phyloP scores from a whole-genome alignment of 2,797 vertebrate genomes.

The Malurus leucopterus region DNA sequence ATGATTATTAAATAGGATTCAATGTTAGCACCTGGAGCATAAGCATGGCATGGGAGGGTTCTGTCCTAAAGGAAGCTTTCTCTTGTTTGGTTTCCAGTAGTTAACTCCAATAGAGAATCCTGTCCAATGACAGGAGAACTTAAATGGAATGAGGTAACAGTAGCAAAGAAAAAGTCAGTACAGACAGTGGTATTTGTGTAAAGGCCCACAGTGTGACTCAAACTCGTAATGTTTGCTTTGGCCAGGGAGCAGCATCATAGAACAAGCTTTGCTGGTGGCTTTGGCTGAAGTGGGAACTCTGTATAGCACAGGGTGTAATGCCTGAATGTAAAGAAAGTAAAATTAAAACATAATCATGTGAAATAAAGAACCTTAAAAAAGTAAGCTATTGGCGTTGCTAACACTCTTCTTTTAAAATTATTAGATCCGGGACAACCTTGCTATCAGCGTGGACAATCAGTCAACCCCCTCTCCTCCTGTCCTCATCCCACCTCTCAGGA shows the following conservation, averaged over 20 bases:
- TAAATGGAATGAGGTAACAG: neutral
- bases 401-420: neutral
- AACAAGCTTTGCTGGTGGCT: neutral
- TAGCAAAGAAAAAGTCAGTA: neutral
- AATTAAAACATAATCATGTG: neutral
- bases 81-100: neutral
- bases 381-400: neutral
- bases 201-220: neutral
- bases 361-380: neutral
- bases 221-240: neutral
- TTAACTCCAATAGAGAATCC: neutral
- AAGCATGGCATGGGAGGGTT: neutral
- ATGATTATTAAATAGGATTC: neutral
- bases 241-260: neutral
- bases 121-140: neutral
- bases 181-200: neutral
- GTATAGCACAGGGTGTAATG: rapidly evolving
- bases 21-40: neutral
- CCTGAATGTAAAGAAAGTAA: neutral
- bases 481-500: slow-evolving; percentile 93
- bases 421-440: slow-evolving; percentile 96
- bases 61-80: neutral
- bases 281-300: neutral
- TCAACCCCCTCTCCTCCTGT: slow-evolving; percentile 86
- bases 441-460: slow-evolving; percentile 91